Evolutionary conservation across 1,140 invertebrate genomes (phyloP).

Genomic region (Kradibia gibbosae): DNA sequence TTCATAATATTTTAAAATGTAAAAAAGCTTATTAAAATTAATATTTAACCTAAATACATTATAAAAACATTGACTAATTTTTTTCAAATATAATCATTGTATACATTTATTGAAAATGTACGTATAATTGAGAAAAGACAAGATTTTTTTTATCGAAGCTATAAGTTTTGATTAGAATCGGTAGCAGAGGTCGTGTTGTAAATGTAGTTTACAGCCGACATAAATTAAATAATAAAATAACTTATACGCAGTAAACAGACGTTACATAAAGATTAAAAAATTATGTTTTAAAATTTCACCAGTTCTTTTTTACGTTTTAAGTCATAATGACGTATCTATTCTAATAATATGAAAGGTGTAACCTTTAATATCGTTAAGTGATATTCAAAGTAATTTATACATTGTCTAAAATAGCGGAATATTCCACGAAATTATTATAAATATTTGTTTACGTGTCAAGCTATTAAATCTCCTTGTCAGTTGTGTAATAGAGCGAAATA

Average conservation of each 20-base stretch:
- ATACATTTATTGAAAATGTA: not conserved
- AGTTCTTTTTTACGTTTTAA: not conserved
- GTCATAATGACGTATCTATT: too few species aligned
- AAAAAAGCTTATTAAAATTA: not conserved
- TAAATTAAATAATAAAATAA: not conserved
- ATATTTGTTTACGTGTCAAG: too few species aligned
- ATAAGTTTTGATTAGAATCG: not conserved
- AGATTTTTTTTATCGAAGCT: not conserved
- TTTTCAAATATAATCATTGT: not conserved
- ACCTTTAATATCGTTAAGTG: too few species aligned
- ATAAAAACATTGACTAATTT: not conserved
- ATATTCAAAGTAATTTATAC: not conserved
- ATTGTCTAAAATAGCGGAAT: not conserved
- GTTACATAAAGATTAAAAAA: not conserved
- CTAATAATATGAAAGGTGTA: too few species aligned
- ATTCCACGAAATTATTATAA: too few species aligned
- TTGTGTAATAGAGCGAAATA: not conserved
- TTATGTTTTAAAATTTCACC: not conserved
- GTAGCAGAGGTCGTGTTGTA: not conserved
- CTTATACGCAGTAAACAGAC: not conserved
- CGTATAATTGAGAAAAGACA: not conserved
- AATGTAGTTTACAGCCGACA: not conserved
- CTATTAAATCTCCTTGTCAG: not conserved
- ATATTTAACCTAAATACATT: not conserved
- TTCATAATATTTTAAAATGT: not conserved